These are phyloP conservation scores for Nicator chloris DNA, from an alignment of 2,113 vertebrate genomes.

Conservation along the genomic window DNA sequence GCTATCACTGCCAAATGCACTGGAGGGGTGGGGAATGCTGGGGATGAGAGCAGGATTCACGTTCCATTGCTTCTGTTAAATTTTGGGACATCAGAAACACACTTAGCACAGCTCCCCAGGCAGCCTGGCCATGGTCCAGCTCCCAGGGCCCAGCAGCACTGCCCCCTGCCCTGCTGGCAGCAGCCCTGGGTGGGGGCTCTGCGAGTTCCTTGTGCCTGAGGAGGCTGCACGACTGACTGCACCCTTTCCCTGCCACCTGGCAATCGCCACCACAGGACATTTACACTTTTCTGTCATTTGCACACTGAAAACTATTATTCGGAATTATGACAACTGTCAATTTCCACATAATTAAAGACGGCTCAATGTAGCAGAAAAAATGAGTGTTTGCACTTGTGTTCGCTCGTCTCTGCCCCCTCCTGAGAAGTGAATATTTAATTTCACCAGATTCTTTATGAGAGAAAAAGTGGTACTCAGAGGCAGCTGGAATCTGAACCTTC, in stretches of 20 bases:
- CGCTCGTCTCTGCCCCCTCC: neutral
- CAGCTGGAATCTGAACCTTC: neutral
- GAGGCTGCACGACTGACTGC: neutral
- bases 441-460: neutral
- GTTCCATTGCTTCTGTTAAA: neutral
- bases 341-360: neutral
- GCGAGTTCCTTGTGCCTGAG: neutral
- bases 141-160: neutral
- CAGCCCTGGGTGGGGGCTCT: neutral
- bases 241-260: accelerated
- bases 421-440: neutral
- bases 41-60: neutral
- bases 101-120: neutral
- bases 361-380: neutral
- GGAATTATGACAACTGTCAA: neutral
- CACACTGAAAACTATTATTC: neutral
- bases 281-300: neutral
- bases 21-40: neutral
- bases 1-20: neutral
- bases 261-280: neutral
- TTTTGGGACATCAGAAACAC: neutral
- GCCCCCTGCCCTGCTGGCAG: neutral
- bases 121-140: neutral
- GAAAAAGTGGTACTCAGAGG: neutral
- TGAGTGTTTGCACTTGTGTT: neutral